Evolutionary conservation across 1,140 invertebrate species (phyloP), one percentile per base, ranked within the genome.

Genomic region (Melanaphis sacchari): DNA sequence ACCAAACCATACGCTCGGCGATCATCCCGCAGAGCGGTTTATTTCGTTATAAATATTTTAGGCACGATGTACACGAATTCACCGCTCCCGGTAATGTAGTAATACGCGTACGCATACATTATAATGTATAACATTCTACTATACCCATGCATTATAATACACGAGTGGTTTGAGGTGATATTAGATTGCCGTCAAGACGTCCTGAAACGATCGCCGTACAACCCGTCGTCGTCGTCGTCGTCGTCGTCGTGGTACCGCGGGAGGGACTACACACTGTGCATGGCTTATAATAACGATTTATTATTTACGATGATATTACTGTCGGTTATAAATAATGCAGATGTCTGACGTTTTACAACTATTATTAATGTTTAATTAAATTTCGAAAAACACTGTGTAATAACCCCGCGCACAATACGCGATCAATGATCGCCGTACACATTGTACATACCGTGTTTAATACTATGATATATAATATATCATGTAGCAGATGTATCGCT

Each of bases 341-440:
- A 9, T 24, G 40, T 85, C 84, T 41, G 40, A 26, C 24, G 11
- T 85, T 85, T 85, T 43, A 46, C 41, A 38, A 89, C 18, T 76
- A 59, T 31, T 31, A 76, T 76, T n/a, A 76, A 43, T 89, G 46
- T 89, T 89, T 89, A 52, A 52, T 52, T 49, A 38, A 89, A 36
- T 89, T 52, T 49, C 22, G 36, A 89, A 76, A 31, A n/a, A 18
- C 11, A 76, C 59, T 31, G 15, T 59, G 5, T 0, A 2, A 21
- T 24, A 3, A 66, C 59, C 31, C 31, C 59, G 31, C n/a, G 24
- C 26, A 89, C n/a, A 89, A 52, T 85, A 21, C 84, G 38, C 82
- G 24, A 85, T 31, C 82, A 26, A 31, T 11, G 82, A 84, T 41
- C n/a, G 15, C 36, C 36, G 66, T 38, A 18, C 15, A 76, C 31